Percentiles rank a stretch among this genome's conserved stretches.
phyloP scores from a whole-genome alignment of 2,113 vertebrate genomes.

The Dasyprocta punctata region DNA sequence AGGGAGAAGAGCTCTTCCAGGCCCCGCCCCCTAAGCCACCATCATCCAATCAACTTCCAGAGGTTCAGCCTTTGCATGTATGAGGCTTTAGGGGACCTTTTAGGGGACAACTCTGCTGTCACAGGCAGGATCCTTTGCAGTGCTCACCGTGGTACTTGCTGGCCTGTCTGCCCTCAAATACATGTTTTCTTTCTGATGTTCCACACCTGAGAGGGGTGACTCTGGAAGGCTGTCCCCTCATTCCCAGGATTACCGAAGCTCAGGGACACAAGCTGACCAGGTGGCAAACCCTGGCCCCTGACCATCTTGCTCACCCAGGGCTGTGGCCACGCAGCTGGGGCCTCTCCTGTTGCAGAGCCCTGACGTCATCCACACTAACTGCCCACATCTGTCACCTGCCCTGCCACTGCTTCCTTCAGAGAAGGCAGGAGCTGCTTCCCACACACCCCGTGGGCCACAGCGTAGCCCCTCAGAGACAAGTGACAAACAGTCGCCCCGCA shows the following conservation, averaged over 20 bases:
- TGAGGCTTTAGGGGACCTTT: neutral
- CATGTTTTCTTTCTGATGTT: neutral
- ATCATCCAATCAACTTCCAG: neutral
- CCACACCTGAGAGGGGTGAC: neutral
- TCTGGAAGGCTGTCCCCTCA: neutral
- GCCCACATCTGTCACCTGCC: neutral
- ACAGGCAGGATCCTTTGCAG: neutral
- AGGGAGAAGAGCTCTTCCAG: neutral
- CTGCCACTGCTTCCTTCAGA: neutral
- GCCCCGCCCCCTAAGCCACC: neutral
- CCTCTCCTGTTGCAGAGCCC: neutral
- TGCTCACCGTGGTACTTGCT: accelerated
- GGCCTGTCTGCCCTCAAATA: too few relatives aligned
- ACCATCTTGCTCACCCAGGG: neutral
- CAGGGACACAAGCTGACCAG: neutral
- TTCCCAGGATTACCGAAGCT: neutral
- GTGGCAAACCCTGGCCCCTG: neutral
- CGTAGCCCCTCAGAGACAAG: too few relatives aligned
- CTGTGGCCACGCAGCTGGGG: neutral
- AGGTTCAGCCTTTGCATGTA: neutral
- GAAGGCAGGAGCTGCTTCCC: neutral
- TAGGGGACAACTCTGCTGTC: neutral
- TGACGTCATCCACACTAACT: neutral
- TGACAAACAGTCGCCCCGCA: too few relatives aligned
- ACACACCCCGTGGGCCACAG: too few relatives aligned